These are phyloP conservation scores for Brachyptera risi DNA, from an alignment of 2,888 invertebrate genomes.

Conservation along the genomic window DNA sequence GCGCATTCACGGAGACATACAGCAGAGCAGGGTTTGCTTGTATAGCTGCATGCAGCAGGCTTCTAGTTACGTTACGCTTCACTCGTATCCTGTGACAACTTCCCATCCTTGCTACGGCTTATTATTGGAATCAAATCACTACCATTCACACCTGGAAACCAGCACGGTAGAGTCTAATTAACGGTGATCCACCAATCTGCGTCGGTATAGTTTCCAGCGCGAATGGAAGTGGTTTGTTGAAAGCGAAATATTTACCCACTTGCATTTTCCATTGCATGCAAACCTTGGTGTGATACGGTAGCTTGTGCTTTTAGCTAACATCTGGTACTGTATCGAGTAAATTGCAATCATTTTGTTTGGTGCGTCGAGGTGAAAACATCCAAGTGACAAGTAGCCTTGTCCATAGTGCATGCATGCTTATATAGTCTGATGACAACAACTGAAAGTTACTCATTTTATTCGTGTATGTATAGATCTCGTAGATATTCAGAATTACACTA, in stretches of 20 bases:
- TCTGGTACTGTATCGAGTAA: slow-evolving; percentile 30
- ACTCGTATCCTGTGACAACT: too few relatives aligned
- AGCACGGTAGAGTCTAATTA: too few relatives aligned
- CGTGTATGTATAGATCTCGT: slow-evolving; percentile 33
- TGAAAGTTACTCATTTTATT: not conserved
- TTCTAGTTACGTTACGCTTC: slow-evolving; percentile 44
- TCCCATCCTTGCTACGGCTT: slow-evolving; percentile 32
- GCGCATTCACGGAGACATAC: too few relatives aligned
- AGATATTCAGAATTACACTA: slow-evolving; percentile 33
- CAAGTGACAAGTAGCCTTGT: too few relatives aligned
- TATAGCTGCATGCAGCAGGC: slow-evolving; percentile 45
- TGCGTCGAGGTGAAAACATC: not conserved
- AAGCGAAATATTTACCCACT: slow-evolving; percentile 32
- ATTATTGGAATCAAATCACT: slow-evolving; percentile 33
- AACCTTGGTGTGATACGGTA: slow-evolving; percentile 30
- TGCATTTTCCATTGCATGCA: slow-evolving; percentile 35
- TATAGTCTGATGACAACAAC: slow-evolving; percentile 13
- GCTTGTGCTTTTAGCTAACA: slow-evolving; percentile 32
- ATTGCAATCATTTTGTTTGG: too few relatives aligned
- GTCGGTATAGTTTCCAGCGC: too few relatives aligned
- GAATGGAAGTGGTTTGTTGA: slow-evolving; percentile 36
- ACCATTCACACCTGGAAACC: too few relatives aligned
- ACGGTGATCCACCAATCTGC: too few relatives aligned
- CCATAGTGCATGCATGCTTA: slow-evolving; percentile 32
- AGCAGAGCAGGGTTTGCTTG: slow-evolving; percentile 42